These are phyloP conservation scores for Acleris sparsana DNA, from an alignment of 2,888 invertebrate species.

Conservation along the genomic window DNA sequence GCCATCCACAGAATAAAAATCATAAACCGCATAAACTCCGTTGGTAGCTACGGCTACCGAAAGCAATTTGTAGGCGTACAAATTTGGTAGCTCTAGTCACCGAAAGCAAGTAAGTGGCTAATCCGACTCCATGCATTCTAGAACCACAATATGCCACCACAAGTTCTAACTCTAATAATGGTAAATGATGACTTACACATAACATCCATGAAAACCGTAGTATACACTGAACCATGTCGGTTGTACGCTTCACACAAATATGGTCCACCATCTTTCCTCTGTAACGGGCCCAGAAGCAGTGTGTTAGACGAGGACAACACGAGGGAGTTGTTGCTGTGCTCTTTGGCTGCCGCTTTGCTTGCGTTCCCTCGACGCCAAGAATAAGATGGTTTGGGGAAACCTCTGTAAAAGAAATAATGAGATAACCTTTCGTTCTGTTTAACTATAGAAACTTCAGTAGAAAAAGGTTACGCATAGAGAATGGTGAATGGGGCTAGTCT, in stretches of 20 bases:
- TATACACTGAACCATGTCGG: conserved; percentile 89
- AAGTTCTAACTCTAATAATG: neutral
- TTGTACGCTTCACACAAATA: conserved; percentile 92
- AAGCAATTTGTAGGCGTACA: too few species aligned
- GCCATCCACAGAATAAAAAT: too few species aligned
- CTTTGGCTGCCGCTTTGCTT: conserved; percentile 53
- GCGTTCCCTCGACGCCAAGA: conserved; percentile 87
- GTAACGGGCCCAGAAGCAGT: conserved; percentile 85
- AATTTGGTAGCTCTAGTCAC: too few species aligned
- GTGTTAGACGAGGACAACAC: conserved; percentile 70
- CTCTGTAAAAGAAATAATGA: conserved; percentile 58
- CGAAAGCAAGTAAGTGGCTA: too few species aligned
- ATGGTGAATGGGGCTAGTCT: too few species aligned
- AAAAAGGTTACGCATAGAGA: too few species aligned
- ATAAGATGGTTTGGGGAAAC: conserved; percentile 88
- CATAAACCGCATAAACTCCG: too few species aligned
- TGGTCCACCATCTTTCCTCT: conserved; percentile 88
- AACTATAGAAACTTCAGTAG: too few species aligned
- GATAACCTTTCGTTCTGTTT: neutral
- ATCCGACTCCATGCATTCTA: too few species aligned
- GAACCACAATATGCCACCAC: too few species aligned
- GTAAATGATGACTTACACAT: conserved; percentile 87
- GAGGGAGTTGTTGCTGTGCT: conserved; percentile 61
- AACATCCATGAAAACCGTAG: conserved; percentile 89
- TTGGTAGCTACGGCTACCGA: too few species aligned